Evolutionary conservation across 1,140 invertebrate species (phyloP).

Genomic region (Zaprionus vittiger): DNA sequence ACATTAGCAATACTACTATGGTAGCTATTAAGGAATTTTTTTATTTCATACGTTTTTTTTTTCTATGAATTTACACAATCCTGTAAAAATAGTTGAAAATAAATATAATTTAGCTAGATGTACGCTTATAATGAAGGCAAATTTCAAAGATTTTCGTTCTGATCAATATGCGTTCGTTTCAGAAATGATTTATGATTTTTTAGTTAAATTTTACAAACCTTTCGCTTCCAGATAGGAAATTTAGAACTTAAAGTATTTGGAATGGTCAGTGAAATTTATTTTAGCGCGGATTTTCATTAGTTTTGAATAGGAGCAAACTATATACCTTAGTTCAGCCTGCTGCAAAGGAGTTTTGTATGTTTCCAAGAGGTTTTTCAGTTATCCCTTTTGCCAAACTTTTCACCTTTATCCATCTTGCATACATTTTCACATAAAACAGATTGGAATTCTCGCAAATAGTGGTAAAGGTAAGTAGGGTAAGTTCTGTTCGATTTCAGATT

Average conservation of each 20-base stretch:
- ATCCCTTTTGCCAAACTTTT: background rate
- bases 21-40: slow-evolving; percentile 69
- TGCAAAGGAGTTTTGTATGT: background rate
- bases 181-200: background rate
- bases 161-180: slow-evolving; percentile 30
- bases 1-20: slow-evolving; percentile 70
- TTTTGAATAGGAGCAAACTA: too few species aligned
- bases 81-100: slow-evolving; percentile 80
- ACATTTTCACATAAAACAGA: background rate
- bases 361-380: background rate
- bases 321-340: background rate
- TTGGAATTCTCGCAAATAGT: background rate
- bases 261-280: background rate
- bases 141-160: slow-evolving; percentile 37
- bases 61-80: slow-evolving; percentile 70
- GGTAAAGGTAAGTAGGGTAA: background rate
- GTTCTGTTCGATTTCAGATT: background rate
- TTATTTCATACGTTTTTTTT: slow-evolving; percentile 43
- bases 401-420: background rate
- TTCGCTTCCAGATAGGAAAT: background rate
- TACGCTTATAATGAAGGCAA: slow-evolving; percentile 75
- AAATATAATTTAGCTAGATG: slow-evolving; percentile 77
- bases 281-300: background rate
- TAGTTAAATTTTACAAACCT: background rate
- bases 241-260: background rate